Evolutionary conservation across 2,113 vertebrate genomes (phyloP).

Genomic region (Agapornis roseicollis): DNA sequence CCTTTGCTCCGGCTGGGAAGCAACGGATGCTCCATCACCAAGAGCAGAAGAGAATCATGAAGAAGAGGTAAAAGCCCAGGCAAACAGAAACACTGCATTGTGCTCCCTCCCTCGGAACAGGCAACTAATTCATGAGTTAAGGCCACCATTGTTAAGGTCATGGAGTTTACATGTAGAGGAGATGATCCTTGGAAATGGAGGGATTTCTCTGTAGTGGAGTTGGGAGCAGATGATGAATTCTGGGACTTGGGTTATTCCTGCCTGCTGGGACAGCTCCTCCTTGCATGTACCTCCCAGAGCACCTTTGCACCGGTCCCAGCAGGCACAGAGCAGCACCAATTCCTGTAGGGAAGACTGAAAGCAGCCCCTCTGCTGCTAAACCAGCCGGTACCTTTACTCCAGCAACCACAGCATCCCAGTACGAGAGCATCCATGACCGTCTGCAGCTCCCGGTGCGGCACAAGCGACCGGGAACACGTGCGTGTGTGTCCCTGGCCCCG

Average conservation of each 20-base stretch:
- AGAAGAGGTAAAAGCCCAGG: background rate
- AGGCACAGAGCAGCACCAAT: background rate
- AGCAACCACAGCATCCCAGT: background rate
- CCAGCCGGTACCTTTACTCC: background rate
- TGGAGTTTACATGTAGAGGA: background rate
- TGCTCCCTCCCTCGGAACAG: background rate
- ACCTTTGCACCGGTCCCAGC: background rate
- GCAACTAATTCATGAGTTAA: background rate
- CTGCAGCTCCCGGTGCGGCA: background rate
- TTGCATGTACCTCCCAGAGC: background rate
- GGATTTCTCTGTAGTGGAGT: background rate
- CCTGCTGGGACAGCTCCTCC: background rate
- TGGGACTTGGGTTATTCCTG: fast-evolving
- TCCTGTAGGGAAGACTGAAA: fast-evolving
- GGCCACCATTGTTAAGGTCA: background rate
- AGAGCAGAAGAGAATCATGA: background rate
- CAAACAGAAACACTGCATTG: fast-evolving
- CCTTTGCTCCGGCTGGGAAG: background rate
- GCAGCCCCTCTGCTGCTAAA: background rate
- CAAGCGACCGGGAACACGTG: fast-evolving
- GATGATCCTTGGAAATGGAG: background rate
- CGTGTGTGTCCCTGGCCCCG: fast-evolving
- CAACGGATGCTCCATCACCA: fast-evolving
- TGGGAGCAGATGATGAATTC: background rate
- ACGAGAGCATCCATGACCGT: fast-evolving